Evolutionary conservation across 2,888 invertebrate genomes (phyloP), one percentile per base, ranked within the genome.

Genomic region (Scaptomyza caliginosa): DNA sequence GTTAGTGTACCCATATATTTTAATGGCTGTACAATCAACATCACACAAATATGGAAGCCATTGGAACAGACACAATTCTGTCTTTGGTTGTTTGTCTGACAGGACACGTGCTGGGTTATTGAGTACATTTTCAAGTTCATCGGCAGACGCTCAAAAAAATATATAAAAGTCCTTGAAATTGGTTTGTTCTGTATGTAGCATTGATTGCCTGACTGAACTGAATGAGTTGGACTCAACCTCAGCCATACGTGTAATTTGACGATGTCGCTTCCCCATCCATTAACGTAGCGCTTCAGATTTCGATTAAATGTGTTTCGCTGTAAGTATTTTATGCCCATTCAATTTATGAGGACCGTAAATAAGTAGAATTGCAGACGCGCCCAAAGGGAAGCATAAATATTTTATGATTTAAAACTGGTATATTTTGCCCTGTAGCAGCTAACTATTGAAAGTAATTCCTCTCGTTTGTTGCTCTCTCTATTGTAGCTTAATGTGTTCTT

Each of bases 301-400:
- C 62, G 69, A 72, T 65, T 79, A 77, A 77, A 77, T 77, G 80
- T 67, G 63, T 64, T 77, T 65, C 62, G 67, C 39, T 74, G 78
- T 72, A 68, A 63, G 66, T 65, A 67, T 72, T 80, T 78, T 77
- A 80, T 77, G 77, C 50, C 55, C 77, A 65, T 60, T 57, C 78
- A 78, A 78, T 80, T 78, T 78, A 77, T 68, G 81, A 63, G 63
- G 54, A 51, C 74, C 68, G 74, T 78, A 77, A 78, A 81, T 62
- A 71, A 63, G 63, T 59, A 60, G 68, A 74, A 81, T 68, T 78
- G 72, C 78, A 48, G 40, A 54, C 55, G 38, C 60, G 64, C 69
- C 58, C 52, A 58, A 56, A 58, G 54, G 32, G 28, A 32, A 50
- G 52, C 63, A 66, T 74, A 77, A 81, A 78, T 78, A 78, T 78